Evolutionary conservation across 2,113 vertebrate genomes (phyloP).

Genomic region (Perccottus glenii): DNA sequence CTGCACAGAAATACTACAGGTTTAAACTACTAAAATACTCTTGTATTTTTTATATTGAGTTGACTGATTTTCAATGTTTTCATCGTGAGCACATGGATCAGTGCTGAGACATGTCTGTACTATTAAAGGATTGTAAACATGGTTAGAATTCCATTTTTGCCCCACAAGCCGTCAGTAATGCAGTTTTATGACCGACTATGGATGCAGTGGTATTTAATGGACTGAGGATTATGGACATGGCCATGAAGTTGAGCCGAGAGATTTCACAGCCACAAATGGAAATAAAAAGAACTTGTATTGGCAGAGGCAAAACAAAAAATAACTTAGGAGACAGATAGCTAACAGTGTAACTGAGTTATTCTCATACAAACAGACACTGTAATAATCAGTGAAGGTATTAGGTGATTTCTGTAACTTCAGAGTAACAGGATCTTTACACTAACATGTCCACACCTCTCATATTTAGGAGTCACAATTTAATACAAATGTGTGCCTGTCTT

Average conservation of each 20-base stretch:
- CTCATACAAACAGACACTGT: constrained; percentile 46
- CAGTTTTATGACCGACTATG: constrained; percentile 5
- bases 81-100: constrained; percentile 12
- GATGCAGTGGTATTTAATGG: constrained; percentile 13
- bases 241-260: constrained; percentile 27
- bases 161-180: background rate
- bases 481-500: background rate
- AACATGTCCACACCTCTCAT: constrained; percentile 5
- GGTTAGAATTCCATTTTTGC: constrained; percentile 25
- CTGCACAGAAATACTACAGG: too few species aligned
- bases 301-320: constrained; percentile 42
- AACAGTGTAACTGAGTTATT: constrained; percentile 47
- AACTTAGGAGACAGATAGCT: constrained; percentile 50
- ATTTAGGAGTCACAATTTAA: constrained; percentile 15
- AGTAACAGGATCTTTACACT: background rate
- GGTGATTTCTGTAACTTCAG: constrained; percentile 28
- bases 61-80: background rate
- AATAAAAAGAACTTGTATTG: constrained; percentile 29
- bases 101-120: constrained; percentile 13
- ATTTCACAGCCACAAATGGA: constrained; percentile 31
- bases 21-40: too few species aligned
- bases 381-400: constrained; percentile 36
- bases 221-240: constrained; percentile 17
- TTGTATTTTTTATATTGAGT: background rate
- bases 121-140: constrained; percentile 25